phyloP scores from a whole-genome alignment of 2,888 invertebrate genomes.

The Papilio protenor region DNA sequence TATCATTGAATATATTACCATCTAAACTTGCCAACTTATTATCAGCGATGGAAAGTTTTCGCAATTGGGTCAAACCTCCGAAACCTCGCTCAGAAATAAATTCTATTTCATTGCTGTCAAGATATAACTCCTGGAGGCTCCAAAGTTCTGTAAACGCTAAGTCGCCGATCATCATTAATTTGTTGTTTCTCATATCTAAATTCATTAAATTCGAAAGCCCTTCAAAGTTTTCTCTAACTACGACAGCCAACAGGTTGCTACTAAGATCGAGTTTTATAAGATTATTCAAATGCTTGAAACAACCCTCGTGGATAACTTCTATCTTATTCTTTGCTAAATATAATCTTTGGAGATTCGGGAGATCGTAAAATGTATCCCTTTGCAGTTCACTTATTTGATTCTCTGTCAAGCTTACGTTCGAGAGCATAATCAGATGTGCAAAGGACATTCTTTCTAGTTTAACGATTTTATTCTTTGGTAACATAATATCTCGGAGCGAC shows the following conservation, averaged over 20 bases:
- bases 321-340: constrained; percentile 94
- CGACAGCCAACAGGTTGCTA: constrained; percentile 88
- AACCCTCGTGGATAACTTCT: constrained; percentile 92
- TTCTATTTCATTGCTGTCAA: constrained; percentile 89
- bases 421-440: constrained; percentile 88
- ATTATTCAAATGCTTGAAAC: constrained; percentile 89
- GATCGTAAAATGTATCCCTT: constrained; percentile 89
- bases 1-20: constrained; percentile 88
- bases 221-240: constrained; percentile 90
- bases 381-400: constrained; percentile 91
- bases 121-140: constrained; percentile 88
- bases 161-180: constrained; percentile 91
- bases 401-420: constrained; percentile 88
- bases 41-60: constrained; percentile 89
- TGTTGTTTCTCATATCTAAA: constrained; percentile 90
- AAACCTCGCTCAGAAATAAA: constrained; percentile 91
- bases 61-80: constrained; percentile 89
- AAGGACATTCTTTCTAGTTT: constrained; percentile 89
- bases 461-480: constrained; percentile 89
- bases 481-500: constrained; percentile 86
- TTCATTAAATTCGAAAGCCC: constrained; percentile 89
- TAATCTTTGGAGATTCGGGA: constrained; percentile 89
- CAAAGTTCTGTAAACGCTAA: constrained; percentile 92
- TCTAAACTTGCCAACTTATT: constrained; percentile 90
- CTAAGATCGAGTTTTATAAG: constrained; percentile 92